phyloP scores from a whole-genome alignment of 2,113 vertebrate genomes.

The Peromyscus californicus region DNA sequence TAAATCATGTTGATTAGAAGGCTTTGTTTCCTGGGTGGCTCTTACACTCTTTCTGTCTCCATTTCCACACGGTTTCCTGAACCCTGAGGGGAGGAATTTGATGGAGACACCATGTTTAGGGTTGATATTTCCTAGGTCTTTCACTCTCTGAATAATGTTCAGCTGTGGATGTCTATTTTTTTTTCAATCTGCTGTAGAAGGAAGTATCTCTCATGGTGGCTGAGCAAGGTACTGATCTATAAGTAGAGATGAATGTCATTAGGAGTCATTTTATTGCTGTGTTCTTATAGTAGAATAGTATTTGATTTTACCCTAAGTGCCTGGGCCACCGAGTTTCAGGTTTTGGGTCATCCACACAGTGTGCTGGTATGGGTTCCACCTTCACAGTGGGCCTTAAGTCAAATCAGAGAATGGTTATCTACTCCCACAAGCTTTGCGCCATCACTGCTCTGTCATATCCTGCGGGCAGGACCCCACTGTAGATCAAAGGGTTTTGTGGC shows the following conservation, averaged over 20 bases:
- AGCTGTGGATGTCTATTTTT: background rate
- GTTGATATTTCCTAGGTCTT: background rate
- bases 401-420: background rate
- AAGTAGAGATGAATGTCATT: background rate
- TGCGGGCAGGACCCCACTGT: background rate
- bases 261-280: background rate
- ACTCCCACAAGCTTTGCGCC: background rate
- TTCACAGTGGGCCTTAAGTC: background rate
- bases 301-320: background rate
- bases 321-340: background rate
- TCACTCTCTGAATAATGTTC: background rate
- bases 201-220: background rate
- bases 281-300: background rate
- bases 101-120: background rate
- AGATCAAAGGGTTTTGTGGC: background rate
- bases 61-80: background rate
- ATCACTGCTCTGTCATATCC: background rate
- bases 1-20: background rate
- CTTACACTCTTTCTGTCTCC: background rate
- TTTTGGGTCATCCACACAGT: background rate
- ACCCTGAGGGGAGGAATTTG: background rate
- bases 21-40: background rate
- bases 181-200: background rate
- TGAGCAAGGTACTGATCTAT: background rate
- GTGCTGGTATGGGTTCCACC: background rate